Evolutionary conservation across 2,888 invertebrate genomes (phyloP), one percentile per base, ranked within the genome.

Genomic region (Conchocele bisecta): DNA sequence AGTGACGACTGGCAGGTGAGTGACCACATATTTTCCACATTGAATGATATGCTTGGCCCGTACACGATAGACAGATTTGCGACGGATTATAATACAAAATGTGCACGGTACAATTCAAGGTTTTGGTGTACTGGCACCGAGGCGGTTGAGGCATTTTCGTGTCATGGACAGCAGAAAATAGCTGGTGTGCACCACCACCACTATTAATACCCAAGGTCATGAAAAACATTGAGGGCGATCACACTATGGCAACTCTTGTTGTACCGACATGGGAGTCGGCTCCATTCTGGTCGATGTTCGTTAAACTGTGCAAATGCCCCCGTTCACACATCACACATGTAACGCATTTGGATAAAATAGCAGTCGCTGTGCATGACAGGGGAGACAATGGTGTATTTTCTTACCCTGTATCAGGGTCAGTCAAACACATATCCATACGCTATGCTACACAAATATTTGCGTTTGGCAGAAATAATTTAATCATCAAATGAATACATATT

Each of bases 391-490:
- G 48, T 22, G 17, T 48, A 9, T 48, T 48, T 28, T 28, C 28
- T 9, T 29, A 48, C n/a, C 29, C 28, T 29, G 29, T 31, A 17
- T 48, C 31, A 35, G 70, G 70, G 11, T n/a, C n/a, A n/a, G n/a
- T n/a, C n/a, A n/a, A n/a, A n/a, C n/a, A n/a, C n/a, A n/a, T n/a
- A n/a, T n/a, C n/a, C n/a, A n/a, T 58, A 42, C 28, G 3, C 4
- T 13, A 59, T 70, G 64, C 33, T 70, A 31, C 7, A 53, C 24
- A 22, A 28, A 6, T 46, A 46, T 22, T 26, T 46, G 9, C 24
- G 28, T 9, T 17, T 46, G 6, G 13, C 46, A 46, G 46, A 28
- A 9, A 4, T 17, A 20, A 28, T 26, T 22, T 3, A 15, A 17
- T 3, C 7, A 5, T 46, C 46, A 46, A 28, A 46, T 46, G 13